Base-by-base conservation (phyloP, 2,797 vertebrate genomes). In the Scarus forsteni region DNA sequence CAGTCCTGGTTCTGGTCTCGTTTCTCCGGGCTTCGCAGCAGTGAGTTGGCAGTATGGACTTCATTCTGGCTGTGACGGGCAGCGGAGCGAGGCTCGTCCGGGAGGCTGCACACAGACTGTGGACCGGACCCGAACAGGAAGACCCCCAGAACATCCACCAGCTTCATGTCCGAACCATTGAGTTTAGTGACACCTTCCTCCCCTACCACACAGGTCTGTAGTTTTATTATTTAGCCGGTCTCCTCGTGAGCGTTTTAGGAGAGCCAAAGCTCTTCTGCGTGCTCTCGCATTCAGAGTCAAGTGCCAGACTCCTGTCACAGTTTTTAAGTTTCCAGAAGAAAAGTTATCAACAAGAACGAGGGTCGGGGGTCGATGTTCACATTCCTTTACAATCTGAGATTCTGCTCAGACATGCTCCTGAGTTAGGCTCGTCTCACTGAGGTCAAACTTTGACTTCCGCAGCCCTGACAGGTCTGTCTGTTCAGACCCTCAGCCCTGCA, bases 61-160 rank as follows among this genome's bases (percentile, higher is more conserved):
- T 82, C 75, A 55, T 95, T 18, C 38, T 79, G 10, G 93, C 94
- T 36, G 51, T 95, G 0, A 92, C 92, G 18, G 90, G 92, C 57
- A 85, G 83, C 78, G 70, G 92, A 0, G 90, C 83, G 1, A 89
- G 90, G 68, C 88, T 89, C 48, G 87, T 95, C 76, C 82, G 92
- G 71, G 92, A 94, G 60, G 93, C 92, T 0, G 80, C 89, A 1
- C 90, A 85, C 12, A 90, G 92, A 60, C 84, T 94, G 18, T 95
- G 94, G 94, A 64, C 85, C 19, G 87, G 79, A 59, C 16, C 74
- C 46, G 87, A 53, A 38, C 71, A 75, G 44, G 67, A 80, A 2
- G 18, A 42, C 3, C 46, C 18, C 45, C 52, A 50, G 6, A 48
- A 27, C 27, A 4, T 35, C 16, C 73, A 66, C 34, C 51, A 50